Evolutionary conservation across 2,797 vertebrate species (phyloP).

Genomic region (Danio tinwini): DNA sequence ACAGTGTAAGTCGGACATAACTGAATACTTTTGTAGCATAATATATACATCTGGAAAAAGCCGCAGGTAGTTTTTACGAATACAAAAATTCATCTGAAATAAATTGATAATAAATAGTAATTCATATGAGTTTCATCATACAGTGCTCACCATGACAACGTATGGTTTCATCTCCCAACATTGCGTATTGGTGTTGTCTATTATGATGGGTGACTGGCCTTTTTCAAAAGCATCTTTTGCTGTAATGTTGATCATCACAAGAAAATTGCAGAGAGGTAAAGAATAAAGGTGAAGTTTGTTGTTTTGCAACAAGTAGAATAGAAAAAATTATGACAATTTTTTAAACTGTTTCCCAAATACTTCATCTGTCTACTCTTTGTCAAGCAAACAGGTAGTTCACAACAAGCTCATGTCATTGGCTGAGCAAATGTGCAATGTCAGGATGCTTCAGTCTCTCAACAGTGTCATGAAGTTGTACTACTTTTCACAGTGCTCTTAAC

Average conservation of each 20-base stretch:
- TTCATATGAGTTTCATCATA: background rate
- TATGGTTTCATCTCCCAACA: constrained; percentile 99
- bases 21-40: background rate
- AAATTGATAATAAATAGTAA: background rate
- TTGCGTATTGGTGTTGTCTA: constrained; percentile 98
- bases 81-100: background rate
- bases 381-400: no score
- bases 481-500: no score
- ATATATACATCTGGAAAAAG: background rate
- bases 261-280: constrained; percentile 1
- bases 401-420: background rate
- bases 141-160: constrained; percentile 82
- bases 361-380: background rate
- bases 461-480: background rate
- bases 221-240: constrained; percentile 92
- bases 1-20: no score
- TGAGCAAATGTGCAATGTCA: background rate
- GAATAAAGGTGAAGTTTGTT: background rate
- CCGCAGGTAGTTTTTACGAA: background rate
- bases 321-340: background rate
- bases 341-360: background rate
- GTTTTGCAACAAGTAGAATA: background rate
- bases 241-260: constrained; percentile 62
- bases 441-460: background rate
- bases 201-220: constrained; percentile 87